Base-by-base conservation (phyloP, 1,140 invertebrate genomes). In the Atta colombica region DNA sequence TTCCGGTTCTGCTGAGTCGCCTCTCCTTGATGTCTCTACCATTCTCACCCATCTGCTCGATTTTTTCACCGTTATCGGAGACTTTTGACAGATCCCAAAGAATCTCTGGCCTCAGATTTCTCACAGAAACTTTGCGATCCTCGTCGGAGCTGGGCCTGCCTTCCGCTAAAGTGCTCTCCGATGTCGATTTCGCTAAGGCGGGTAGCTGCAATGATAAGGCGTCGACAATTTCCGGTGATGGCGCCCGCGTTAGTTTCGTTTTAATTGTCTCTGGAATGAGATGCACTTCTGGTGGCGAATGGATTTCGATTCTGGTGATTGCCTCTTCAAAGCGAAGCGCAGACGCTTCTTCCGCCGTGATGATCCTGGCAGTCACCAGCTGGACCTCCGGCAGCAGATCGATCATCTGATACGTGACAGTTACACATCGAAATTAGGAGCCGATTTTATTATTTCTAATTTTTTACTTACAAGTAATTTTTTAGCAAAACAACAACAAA, bases 61-160 rank as follows among this genome's bases (percentile, higher is more conserved):
- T 12, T 18, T 35, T 77, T n/a, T 75, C 78, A 1, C 53, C 84
- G 25, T 81, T 91, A 0, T 93, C 92, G 0, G 88, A 74, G 6
- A 94, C 90, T n/a, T 92, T 93, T 2, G 94, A 94, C 65, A 95
- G 65, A 72, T 95, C 94, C 90, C 94, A 75, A 35, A 94, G 55
- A 12, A 95, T 94, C 80, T 95, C 94, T 2, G 93, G 91, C n/a
- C 90, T 93, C 7, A 95, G 82, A 31, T 94, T 95, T 58, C 92
- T 94, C 65, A 92, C 90, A 2, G 94, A 94, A 8, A 95, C 53
- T n/a, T 58, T 87, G 60, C 72, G 80, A 4, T 89, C 87, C n/a
- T 91, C 89, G 12, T 18, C 65, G 16, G 14, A 0, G 3, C 12
- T n/a, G 0, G 16, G 51, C 2, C 55, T 58, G 2, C 35, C 60